Evolutionary conservation across 92 coral and sea anemone genomes (phyloP), one percentile per base, ranked within the genome.

Genomic region (Blastomussa wellsi): DNA sequence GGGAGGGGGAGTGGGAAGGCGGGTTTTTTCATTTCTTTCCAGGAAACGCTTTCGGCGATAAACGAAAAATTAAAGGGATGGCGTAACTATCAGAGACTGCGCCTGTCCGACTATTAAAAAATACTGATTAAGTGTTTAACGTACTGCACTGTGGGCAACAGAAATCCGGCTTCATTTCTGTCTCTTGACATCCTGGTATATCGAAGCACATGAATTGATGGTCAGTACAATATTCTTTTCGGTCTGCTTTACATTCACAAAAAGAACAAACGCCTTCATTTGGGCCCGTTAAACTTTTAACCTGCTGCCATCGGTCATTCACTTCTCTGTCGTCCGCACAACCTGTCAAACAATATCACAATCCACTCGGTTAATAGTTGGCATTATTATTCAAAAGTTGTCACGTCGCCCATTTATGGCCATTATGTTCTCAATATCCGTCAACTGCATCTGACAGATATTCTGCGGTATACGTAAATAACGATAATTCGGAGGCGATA

Each of bases 71-170:
- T n/a, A n/a, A n/a, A n/a, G n/a, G n/a, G n/a, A n/a, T n/a, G n/a
- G n/a, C n/a, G n/a, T n/a, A n/a, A n/a, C n/a, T n/a, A n/a, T n/a
- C n/a, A n/a, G n/a, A n/a, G n/a, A n/a, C n/a, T n/a, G n/a, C n/a
- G n/a, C n/a, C n/a, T n/a, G n/a, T n/a, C n/a, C n/a, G n/a, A n/a
- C 57, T 14, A 51, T 17, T 1, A 17, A 14, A 14, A 1, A 51
- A 7, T 4, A 28, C 9, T 68, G 8, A 5, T 2, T 6, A 7
- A 3, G 0, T 33, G 9, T 26, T 33, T 0, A 17, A 48, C 84
- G 14, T 81, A 81, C 84, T 81, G 84, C 77, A 81, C 76, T 48
- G 35, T 31, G 84, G 84, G 48, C 84, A 81, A 41, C 84, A 81
- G 24, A 2, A 32, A 29, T 69, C 84, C 29, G 65, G 75, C 22